Percentiles rank a stretch among this genome's conserved stretches.
phyloP scores from a whole-genome alignment of 2,888 invertebrate genomes.

The Drosophila engyochracea region DNA sequence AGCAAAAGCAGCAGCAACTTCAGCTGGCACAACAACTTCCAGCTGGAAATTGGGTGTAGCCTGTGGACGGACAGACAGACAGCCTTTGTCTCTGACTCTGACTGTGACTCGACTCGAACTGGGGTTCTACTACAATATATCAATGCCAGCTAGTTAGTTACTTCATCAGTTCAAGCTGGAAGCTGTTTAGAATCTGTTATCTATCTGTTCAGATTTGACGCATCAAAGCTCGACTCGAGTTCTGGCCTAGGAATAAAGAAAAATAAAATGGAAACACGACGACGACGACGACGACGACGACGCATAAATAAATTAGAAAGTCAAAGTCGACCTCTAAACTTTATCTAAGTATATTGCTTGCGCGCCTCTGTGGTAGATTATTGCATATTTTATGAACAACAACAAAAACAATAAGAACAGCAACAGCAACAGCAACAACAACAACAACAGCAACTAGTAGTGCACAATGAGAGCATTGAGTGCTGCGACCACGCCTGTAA shows the following conservation, averaged over 20 bases:
- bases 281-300: conserved; percentile 48
- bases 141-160: conserved; percentile 57
- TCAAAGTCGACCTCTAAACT: conserved; percentile 79
- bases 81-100: conserved; percentile 34
- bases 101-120: conserved; percentile 4
- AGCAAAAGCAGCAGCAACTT: conserved; percentile 1
- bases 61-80: conserved; percentile 24
- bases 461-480: conserved; percentile 72
- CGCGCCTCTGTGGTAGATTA: conserved; percentile 65
- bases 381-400: conserved; percentile 78
- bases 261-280: conserved; percentile 39
- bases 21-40: conserved; percentile 14
- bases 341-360: conserved; percentile 67
- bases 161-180: conserved; percentile 24
- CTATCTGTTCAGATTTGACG: conserved; percentile 37
- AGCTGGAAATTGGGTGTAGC: conserved; percentile 70
- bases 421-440: conserved; percentile 35
- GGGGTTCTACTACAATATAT: conserved; percentile 24
- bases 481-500: conserved; percentile 78
- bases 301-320: conserved; percentile 81
- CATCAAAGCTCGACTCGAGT: conserved; percentile 38
- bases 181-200: conserved; percentile 41
- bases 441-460: conserved; percentile 39
- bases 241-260: conserved; percentile 58
- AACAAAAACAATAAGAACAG: conserved; percentile 43